Conservation (phyloP, 2,113 vertebrate species). For the Nothobranchius kuhntae region DNA sequence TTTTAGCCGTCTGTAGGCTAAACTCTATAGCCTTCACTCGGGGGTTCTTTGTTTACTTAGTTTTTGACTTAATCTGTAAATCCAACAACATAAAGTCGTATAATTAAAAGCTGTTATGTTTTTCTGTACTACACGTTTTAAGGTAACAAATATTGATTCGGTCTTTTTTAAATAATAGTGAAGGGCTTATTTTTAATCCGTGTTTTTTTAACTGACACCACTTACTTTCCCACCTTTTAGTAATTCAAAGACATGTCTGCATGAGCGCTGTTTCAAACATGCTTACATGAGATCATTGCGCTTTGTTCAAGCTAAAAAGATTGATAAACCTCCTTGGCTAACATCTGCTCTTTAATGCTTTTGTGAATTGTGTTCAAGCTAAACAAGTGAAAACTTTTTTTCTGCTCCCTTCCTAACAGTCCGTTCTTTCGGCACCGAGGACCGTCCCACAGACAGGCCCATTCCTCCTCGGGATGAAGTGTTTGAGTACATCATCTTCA, state of each 20-base stretch:
- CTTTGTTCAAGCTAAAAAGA: too few species aligned
- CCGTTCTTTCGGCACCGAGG: constrained; percentile 96
- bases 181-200: too few species aligned
- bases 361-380: too few species aligned
- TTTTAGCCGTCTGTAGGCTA: constrained; percentile 26
- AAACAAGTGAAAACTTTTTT: not conserved
- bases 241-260: too few species aligned
- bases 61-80: not conserved
- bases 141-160: too few species aligned
- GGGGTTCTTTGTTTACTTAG: constrained; percentile 72
- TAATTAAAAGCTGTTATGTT: accelerated
- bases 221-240: too few species aligned
- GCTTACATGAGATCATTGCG: too few species aligned
- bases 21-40: constrained; percentile 13
- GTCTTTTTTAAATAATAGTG: too few species aligned
- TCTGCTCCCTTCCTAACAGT: constrained; percentile 64
- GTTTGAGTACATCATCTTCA: constrained; percentile 97
- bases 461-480: constrained; percentile 96
- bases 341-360: too few species aligned
- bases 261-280: too few species aligned
- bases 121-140: accelerated
- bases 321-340: too few species aligned
- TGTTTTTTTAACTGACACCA: too few species aligned
- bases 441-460: constrained; percentile 94
- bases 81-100: accelerated